Conservation (phyloP, 2,113 vertebrate genomes). For the Pandion haliaetus region DNA sequence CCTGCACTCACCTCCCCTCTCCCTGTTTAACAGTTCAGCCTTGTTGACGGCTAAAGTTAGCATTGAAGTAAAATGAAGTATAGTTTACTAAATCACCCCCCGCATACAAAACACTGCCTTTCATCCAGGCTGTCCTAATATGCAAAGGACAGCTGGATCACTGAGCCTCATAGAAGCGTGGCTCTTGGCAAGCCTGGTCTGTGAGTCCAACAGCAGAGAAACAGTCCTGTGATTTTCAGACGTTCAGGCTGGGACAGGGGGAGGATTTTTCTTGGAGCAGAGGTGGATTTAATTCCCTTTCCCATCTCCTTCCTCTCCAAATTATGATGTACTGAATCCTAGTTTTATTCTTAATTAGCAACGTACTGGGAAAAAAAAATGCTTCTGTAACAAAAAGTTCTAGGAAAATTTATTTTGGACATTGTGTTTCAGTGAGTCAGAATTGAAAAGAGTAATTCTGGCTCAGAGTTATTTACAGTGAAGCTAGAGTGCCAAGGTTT, state of each 20-base stretch:
- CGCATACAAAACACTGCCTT: not conserved
- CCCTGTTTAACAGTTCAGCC: not conserved
- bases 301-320: not conserved
- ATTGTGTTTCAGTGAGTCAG: not conserved
- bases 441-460: not conserved
- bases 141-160: not conserved
- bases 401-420: not conserved
- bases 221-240: not conserved
- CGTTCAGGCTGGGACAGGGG: not conserved
- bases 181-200: not conserved
- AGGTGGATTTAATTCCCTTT: not conserved
- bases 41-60: not conserved
- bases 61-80: not conserved
- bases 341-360: not conserved
- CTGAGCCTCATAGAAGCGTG: accelerated
- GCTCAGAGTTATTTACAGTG: not conserved
- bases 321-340: not conserved
- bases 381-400: not conserved
- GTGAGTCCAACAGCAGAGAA: not conserved
- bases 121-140: not conserved
- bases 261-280: not conserved
- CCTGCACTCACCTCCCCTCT: not conserved
- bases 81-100: not conserved
- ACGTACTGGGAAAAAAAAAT: not conserved
- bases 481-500: not conserved